These are phyloP conservation scores for Tetranychus piercei DNA, from an alignment of 2,888 invertebrate genomes.

Conservation along the genomic window DNA sequence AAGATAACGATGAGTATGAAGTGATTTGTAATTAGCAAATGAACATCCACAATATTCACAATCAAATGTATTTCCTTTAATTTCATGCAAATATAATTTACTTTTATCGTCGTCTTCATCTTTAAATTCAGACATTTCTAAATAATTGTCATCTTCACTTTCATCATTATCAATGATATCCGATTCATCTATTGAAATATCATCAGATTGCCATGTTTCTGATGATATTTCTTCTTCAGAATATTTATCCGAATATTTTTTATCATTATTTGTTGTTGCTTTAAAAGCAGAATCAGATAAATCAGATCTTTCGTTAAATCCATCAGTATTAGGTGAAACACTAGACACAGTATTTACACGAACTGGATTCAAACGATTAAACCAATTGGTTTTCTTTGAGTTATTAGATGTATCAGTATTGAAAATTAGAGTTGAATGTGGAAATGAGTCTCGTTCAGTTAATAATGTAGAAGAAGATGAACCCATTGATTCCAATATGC, in stretches of 20 bases:
- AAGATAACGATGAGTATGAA: neutral
- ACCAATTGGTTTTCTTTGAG: neutral
- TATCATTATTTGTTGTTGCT: too few species aligned
- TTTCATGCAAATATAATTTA: neutral
- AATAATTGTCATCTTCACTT: neutral
- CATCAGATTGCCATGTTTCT: too few species aligned
- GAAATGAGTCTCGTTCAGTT: neutral
- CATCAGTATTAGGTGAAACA: too few species aligned
- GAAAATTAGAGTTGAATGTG: neutral
- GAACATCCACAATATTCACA: conserved; percentile 14
- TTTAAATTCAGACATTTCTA: neutral
- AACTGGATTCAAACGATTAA: neutral
- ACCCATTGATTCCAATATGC: too few species aligned
- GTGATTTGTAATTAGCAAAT: neutral
- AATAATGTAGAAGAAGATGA: too few species aligned
- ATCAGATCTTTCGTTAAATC: too few species aligned
- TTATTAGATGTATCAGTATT: neutral
- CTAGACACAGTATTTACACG: neutral
- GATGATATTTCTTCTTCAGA: too few species aligned
- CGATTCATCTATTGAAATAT: too few species aligned
- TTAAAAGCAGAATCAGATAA: too few species aligned
- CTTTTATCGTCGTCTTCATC: neutral
- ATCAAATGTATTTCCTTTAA: neutral
- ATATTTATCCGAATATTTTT: too few species aligned
- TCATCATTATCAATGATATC: neutral